Conservation (phyloP, 2,888 invertebrate species). For the Branchinecta sandiegonensis region DNA sequence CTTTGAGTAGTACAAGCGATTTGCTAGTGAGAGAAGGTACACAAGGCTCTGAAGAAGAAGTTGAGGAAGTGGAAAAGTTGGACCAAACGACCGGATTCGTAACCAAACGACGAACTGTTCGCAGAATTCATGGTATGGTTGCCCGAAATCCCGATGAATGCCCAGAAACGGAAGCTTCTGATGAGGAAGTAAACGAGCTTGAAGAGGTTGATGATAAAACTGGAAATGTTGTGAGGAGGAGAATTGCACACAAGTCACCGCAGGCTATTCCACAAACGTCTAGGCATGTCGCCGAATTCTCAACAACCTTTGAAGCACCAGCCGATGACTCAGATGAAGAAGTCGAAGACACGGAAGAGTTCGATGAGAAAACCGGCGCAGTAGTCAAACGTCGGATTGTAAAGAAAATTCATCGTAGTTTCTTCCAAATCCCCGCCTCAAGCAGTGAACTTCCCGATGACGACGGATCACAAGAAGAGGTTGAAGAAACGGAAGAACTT, state of each 20-base stretch:
- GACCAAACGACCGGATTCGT: not conserved
- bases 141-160: too few species aligned
- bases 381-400: conserved; percentile 4
- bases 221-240: not conserved
- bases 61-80: not conserved
- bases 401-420: not conserved
- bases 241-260: not conserved
- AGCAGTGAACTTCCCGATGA: not conserved
- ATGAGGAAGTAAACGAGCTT: not conserved
- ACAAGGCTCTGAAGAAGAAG: not conserved
- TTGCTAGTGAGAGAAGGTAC: not conserved
- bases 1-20: too few species aligned
- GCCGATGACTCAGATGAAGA: not conserved
- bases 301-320: too few species aligned
- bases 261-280: too few species aligned
- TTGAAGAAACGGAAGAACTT: not conserved
- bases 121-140: not conserved
- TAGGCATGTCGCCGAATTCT: too few species aligned
- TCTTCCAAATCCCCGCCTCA: too few species aligned
- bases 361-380: not conserved
- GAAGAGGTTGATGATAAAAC: not conserved
- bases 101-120: not conserved
- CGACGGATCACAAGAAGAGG: not conserved
- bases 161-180: not conserved
- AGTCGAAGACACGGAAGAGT: not conserved